Conservation (phyloP, 2,113 vertebrate genomes). For the Miniopterus natalensis region DNA sequence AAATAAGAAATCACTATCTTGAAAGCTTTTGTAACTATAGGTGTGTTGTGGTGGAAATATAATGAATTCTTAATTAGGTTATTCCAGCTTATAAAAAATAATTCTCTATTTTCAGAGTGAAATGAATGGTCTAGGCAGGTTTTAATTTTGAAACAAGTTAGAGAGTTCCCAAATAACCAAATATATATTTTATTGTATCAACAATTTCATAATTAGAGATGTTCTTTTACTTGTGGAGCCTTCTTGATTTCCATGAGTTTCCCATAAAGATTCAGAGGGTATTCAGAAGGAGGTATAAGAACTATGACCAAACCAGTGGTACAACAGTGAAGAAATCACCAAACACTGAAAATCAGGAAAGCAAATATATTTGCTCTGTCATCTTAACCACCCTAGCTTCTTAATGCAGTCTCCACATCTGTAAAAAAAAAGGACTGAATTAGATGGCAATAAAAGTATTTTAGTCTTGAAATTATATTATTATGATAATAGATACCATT, state of each 20-base stretch:
- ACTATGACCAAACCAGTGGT: neutral
- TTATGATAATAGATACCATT: slow-evolving; percentile 54
- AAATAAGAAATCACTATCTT: neutral
- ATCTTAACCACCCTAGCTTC: neutral
- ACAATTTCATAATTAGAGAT: neutral
- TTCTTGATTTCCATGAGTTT: neutral
- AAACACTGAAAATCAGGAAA: neutral
- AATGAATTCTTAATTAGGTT: neutral
- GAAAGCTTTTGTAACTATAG: neutral
- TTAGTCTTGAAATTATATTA: slow-evolving; percentile 31
- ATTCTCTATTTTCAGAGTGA: neutral
- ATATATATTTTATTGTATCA: neutral
- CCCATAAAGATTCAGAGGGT: neutral
- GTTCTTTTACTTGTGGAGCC: neutral
- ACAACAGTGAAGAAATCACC: neutral
- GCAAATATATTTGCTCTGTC: slow-evolving; percentile 31
- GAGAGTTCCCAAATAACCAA: neutral
- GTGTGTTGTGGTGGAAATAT: neutral
- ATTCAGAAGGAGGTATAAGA: neutral
- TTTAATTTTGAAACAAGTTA: neutral
- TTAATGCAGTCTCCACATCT: slow-evolving; percentile 17
- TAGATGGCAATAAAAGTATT: slow-evolving; percentile 40
- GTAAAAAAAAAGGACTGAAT: slow-evolving; percentile 26
- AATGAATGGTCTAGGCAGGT: neutral
- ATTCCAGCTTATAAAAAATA: neutral